Evolutionary conservation across 2,113 vertebrate genomes (phyloP).

Genomic region (Microcebus jonahi): DNA sequence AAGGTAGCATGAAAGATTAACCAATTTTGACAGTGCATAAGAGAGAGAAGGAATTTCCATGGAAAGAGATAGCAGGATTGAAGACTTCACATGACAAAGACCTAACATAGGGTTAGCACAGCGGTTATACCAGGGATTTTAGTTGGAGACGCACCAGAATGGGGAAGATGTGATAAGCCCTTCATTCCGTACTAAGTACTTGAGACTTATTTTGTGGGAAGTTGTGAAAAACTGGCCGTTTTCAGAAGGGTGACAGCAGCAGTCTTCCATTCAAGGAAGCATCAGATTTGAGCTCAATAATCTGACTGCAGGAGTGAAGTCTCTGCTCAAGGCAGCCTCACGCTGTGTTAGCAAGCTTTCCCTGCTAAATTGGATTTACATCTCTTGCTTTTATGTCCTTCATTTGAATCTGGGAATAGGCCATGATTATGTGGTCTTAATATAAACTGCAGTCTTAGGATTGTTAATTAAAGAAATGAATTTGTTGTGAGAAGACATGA

Average conservation of each 20-base stretch:
- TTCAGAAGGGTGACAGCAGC: background rate
- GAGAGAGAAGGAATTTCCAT: background rate
- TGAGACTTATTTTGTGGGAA: background rate
- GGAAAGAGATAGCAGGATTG: background rate
- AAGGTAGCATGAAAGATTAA: background rate
- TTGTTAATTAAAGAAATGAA: slow-evolving; percentile 59
- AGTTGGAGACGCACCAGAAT: background rate
- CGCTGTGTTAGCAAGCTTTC: background rate
- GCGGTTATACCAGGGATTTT: background rate
- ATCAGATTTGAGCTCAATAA: background rate
- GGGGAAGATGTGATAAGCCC: background rate
- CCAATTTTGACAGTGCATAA: background rate
- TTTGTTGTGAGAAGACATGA: slow-evolving; percentile 14
- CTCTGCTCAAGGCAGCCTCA: fast-evolving
- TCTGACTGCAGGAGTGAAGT: background rate
- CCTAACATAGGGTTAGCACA: background rate
- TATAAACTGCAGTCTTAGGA: slow-evolving; percentile 21
- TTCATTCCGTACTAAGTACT: background rate
- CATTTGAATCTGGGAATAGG: background rate
- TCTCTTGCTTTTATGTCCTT: slow-evolving; percentile 10
- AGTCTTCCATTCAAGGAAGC: background rate
- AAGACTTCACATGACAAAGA: background rate
- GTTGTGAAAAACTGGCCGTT: background rate
- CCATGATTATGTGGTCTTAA: background rate
- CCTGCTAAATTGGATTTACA: background rate